These are phyloP conservation scores for Galerucella nymphaeae DNA, from an alignment of 2,888 invertebrate genomes.

Conservation along the genomic window DNA sequence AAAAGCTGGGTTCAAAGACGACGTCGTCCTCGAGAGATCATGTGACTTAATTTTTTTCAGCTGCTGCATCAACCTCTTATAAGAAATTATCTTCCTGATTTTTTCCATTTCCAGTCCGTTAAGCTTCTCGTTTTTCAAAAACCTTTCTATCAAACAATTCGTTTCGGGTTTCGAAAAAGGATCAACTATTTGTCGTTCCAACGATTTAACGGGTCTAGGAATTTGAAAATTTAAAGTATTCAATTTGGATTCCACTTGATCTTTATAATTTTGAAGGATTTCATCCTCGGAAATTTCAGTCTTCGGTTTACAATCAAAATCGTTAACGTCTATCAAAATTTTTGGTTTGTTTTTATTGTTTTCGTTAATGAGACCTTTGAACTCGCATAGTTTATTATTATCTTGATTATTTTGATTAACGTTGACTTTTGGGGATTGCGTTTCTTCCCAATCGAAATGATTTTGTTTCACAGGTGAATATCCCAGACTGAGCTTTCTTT, in stretches of 20 bases:
- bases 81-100: constrained; percentile 54
- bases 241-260: constrained; percentile 56
- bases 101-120: constrained; percentile 53
- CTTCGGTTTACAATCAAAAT: constrained; percentile 42
- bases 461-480: constrained; percentile 38
- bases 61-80: constrained; percentile 52
- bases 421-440: constrained; percentile 48
- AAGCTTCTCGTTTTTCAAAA: constrained; percentile 54
- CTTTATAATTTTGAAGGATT: constrained; percentile 55
- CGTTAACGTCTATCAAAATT: constrained; percentile 51
- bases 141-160: constrained; percentile 49
- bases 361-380: constrained; percentile 45
- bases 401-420: constrained; percentile 34
- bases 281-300: constrained; percentile 45
- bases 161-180: constrained; percentile 41
- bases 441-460: constrained; percentile 54
- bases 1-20: constrained; percentile 37
- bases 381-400: constrained; percentile 44
- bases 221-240: constrained; percentile 57
- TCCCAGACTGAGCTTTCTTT: constrained; percentile 38
- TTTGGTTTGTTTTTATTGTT: constrained; percentile 45
- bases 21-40: constrained; percentile 20
- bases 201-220: constrained; percentile 47
- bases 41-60: constrained; percentile 39
- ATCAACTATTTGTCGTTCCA: constrained; percentile 39